Conservation (phyloP, 2,888 invertebrate genomes). For the Drosophila kuntzei region DNA sequence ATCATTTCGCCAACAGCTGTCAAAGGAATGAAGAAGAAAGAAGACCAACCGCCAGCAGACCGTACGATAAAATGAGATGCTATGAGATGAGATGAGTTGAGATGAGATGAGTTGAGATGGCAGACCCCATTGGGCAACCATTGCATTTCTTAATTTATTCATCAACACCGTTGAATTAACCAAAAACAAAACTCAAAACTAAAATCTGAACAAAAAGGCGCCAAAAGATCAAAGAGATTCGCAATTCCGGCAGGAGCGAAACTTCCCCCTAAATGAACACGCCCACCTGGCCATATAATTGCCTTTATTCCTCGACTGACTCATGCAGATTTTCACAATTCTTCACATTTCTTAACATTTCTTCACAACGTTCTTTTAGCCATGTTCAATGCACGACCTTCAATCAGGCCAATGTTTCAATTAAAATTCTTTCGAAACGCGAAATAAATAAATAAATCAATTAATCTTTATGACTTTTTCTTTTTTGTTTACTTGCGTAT, state of each 20-base stretch:
- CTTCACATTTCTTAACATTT: neutral
- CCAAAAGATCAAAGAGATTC: slow-evolving; percentile 64
- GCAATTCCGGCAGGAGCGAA: slow-evolving; percentile 37
- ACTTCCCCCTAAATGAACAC: slow-evolving; percentile 21
- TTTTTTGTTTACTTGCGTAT: slow-evolving; percentile 20
- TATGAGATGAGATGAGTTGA: neutral
- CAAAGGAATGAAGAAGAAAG: slow-evolving; percentile 22
- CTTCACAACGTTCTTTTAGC: neutral
- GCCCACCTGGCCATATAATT: slow-evolving; percentile 46
- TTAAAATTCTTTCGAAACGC: slow-evolving; percentile 64
- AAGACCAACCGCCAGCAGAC: slow-evolving; percentile 27
- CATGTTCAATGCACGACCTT: slow-evolving; percentile 58
- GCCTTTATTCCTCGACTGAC: neutral
- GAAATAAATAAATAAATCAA: slow-evolving; percentile 56
- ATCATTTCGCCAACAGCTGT: slow-evolving; percentile 41
- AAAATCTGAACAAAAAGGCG: slow-evolving; percentile 23
- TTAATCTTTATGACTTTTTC: slow-evolving; percentile 61
- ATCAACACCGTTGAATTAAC: slow-evolving; percentile 43
- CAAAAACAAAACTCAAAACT: slow-evolving; percentile 11
- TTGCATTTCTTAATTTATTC: slow-evolving; percentile 67
- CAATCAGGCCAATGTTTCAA: slow-evolving; percentile 56
- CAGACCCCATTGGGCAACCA: slow-evolving; percentile 7
- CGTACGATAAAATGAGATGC: slow-evolving; percentile 8
- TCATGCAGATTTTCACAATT: neutral
- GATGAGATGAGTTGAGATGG: neutral